Evolutionary conservation across 2,888 invertebrate species (phyloP), one percentile per base, ranked within the genome.

Genomic region (Catotricha subobsoleta): DNA sequence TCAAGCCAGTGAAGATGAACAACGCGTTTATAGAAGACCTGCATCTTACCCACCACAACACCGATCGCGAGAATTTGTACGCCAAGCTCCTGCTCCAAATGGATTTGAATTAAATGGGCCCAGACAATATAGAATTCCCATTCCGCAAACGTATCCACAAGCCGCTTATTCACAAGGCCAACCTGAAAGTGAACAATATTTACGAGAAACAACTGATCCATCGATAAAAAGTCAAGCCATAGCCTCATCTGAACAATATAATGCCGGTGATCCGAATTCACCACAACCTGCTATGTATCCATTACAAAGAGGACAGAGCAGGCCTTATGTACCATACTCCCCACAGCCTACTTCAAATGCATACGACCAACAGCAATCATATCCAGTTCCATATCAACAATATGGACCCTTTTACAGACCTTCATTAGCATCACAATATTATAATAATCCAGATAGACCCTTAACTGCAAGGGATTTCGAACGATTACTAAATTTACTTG

Each of bases 381-480:
- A 60, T 56, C 50, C 64, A 45, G 8, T 47, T 43, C 42, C 54
- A 12, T 39, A 50, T 23, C 50, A 42, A 20, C 43, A 38, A 10
- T 30, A 41, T 30, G 19, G 31, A 28, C 39, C 35, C 19, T 27
- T 30, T 13, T 36, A 38, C n/a, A n/a, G 38, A 23, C 68, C 68
- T 28, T 58, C 60, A 2, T 68, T 69, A 42, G 65, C 67, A 5
- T 58, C 57, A 2, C 50, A 62, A 7, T 66, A 67, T 19, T 70
- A 70, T 45, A 66, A 70, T 43, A 66, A 69, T 2, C 76, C 76
- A 34, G 67, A 72, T 37, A 71, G 78, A 9, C 80, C 80, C 7
- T 71, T 80, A 2, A 79, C 78, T 51, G 74, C 77, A 2, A 68
- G 72, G 50, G 80, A 80, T 53, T 72, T 80, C 45, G 76, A 77